A percentile compares a stretch with the other conserved stretches of the same genome.
Conservation (phyloP, 2,888 invertebrate species). For the Aphodius sticticus region DNA sequence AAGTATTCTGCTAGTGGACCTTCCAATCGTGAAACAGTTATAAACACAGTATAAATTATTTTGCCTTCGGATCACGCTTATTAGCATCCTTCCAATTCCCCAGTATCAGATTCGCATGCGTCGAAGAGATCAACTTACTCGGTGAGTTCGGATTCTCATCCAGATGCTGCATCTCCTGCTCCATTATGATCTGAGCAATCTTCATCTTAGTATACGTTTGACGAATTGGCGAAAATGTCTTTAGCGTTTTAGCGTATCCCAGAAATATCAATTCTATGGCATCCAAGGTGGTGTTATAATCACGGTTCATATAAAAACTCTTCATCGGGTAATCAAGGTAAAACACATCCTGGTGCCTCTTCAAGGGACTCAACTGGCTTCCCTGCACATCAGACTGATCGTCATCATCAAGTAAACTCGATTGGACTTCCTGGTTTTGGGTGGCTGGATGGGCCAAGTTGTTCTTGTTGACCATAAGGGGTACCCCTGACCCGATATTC, state of each 20-base stretch:
- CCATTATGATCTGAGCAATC: constrained; percentile 38
- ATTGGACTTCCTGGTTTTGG: background rate
- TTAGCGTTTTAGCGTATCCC: constrained; percentile 39
- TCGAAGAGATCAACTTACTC: background rate
- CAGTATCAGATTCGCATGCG: background rate
- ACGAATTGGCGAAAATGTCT: constrained; percentile 35
- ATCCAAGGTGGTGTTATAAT: constrained; percentile 21
- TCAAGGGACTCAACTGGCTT: background rate
- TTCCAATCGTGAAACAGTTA: background rate
- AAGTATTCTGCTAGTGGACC: background rate
- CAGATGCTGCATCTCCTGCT: constrained; percentile 38
- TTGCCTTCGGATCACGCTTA: background rate
- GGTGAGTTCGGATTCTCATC: constrained; percentile 24
- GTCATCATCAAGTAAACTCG: background rate
- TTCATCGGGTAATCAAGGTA: background rate
- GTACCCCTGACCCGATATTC: background rate
- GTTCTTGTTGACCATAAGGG: background rate
- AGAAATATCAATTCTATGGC: constrained; percentile 38
- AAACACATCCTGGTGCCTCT: background rate
- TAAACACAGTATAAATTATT: background rate
- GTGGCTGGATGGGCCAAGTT: background rate
- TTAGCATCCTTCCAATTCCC: background rate
- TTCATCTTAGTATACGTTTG: constrained; percentile 37
- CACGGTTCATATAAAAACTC: background rate
- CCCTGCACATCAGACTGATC: background rate